Evolutionary conservation across 2,113 vertebrate genomes (phyloP).

Genomic region (Passer domesticus): DNA sequence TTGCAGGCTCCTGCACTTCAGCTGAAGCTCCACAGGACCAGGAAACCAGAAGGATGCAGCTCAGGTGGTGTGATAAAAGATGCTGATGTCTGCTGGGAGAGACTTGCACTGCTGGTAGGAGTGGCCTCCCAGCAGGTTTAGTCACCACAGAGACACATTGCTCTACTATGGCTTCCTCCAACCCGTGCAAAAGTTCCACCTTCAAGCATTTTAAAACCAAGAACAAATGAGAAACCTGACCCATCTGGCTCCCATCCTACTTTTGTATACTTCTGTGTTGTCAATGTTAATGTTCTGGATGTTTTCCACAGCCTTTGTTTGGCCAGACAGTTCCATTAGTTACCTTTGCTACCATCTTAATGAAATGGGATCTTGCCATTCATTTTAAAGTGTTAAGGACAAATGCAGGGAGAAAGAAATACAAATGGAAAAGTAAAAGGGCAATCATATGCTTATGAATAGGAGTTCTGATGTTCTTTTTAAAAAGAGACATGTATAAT

Average conservation of each 20-base stretch:
- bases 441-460: background rate
- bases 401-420: background rate
- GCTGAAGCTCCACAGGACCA: background rate
- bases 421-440: background rate
- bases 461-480: background rate
- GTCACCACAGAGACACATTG: accelerated
- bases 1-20: background rate
- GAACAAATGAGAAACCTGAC: background rate
- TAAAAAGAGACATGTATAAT: background rate
- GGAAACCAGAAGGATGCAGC: background rate
- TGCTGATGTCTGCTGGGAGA: background rate
- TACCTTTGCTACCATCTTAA: background rate
- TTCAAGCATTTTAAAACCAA: background rate
- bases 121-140: background rate
- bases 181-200: background rate
- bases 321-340: background rate
- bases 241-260: background rate
- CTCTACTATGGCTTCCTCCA: background rate
- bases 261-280: background rate
- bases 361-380: background rate
- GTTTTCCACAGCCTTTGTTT: background rate
- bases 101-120: accelerated
- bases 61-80: background rate
- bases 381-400: background rate
- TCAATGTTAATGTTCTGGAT: background rate